Evolutionary conservation across 1,140 invertebrate genomes (phyloP), one percentile per base, ranked within the genome.

Genomic region (Gryllus bimaculatus): DNA sequence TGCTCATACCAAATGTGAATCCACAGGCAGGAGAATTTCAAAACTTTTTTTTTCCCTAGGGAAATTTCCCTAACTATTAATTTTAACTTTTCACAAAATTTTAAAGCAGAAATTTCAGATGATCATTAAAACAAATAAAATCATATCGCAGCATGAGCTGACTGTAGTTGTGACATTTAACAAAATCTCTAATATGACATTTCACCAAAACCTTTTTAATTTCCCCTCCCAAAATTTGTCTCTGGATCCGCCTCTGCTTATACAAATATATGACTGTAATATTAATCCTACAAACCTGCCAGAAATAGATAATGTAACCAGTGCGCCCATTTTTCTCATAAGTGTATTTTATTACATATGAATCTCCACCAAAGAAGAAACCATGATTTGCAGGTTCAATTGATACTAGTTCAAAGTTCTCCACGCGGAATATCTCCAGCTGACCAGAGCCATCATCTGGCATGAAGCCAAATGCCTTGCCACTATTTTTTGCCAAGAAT

Each of bases 331-430:
- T 86, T 15, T 89, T 85, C 10, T 87, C 85, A 81, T 92, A 93
- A 47, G 89, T 89, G 83, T 95, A 95, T 81, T 90, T 89, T 39
- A 95, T 86, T 8, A 95, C 89, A 80, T 95, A 96, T 0, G 92
- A 92, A 80, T 94, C 93, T 47, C 92, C 92, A 79, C 92, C 92
- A 84, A 92, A 93, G 82, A 95, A 91, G 49, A 90, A 88, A 48
- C 92, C 90, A 81, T 91, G 86, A 75, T 88, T 88, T 73, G 88
- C 85, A 49, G 87, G 85, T 49, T 88, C 84, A 10, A 92, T 84
- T 48, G 88, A 89, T 39, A 87, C 88, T 75, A 92, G 82, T 81
- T 91, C 88, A 83, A 89, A 86, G 81, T 89, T 86, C 83, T 90
- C 88, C 78, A 90, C 84, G n/a, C 86, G 81, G 79, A 79, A 88